Conservation (phyloP, 1,140 invertebrate genomes). For the Trichonephila inaurata region DNA sequence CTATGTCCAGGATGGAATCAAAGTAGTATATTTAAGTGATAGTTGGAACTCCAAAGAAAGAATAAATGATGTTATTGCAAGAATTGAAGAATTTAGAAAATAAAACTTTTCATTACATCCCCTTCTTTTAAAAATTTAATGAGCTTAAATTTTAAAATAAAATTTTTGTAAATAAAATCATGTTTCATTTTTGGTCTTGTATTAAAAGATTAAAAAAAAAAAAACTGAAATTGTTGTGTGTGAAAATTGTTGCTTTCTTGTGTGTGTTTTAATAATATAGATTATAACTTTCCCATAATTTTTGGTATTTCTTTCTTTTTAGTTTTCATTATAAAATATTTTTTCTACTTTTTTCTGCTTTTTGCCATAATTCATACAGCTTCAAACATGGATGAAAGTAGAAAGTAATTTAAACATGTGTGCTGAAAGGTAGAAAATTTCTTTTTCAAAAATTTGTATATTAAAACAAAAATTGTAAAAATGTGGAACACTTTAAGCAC, state of each 20-base stretch:
- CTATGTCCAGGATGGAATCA: constrained; percentile 83
- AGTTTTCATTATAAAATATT: too few species aligned
- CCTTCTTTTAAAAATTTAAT: background rate
- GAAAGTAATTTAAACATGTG: too few species aligned
- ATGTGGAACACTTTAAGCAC: too few species aligned
- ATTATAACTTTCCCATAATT: too few species aligned
- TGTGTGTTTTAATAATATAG: background rate
- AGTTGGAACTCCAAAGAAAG: constrained; percentile 55
- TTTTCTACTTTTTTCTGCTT: too few species aligned
- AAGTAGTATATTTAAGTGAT: constrained; percentile 83
- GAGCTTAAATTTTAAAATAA: constrained; percentile 3
- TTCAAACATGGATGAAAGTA: too few species aligned
- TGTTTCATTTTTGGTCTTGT: background rate
- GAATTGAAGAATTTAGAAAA: constrained; percentile 75
- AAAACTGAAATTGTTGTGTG: too few species aligned
- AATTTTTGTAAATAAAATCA: background rate
- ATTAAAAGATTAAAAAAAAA: background rate
- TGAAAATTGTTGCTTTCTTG: background rate
- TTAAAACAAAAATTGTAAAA: too few species aligned
- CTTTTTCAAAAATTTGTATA: too few species aligned
- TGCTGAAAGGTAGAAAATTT: too few species aligned
- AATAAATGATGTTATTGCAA: constrained; percentile 73
- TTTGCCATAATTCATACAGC: too few species aligned
- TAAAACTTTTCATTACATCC: background rate
- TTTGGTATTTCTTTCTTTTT: too few species aligned